Conservation (phyloP, 2,888 invertebrate species). For the Nomada fucata region DNA sequence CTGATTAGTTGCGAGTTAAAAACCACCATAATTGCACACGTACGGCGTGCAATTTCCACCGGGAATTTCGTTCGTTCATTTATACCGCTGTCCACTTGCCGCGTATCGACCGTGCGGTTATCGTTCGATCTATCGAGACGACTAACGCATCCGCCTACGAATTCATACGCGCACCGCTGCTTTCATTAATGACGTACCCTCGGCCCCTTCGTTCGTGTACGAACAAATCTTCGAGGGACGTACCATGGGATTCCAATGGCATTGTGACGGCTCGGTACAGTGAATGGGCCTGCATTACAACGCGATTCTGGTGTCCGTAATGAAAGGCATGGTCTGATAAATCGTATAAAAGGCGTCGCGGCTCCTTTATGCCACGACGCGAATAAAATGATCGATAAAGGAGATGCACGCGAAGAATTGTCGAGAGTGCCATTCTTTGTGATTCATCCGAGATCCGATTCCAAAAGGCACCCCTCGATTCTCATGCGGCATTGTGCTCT, state of each 20-base stretch:
- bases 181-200: constrained; percentile 24
- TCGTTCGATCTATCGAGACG: neutral
- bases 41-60: neutral
- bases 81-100: neutral
- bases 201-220: constrained; percentile 18
- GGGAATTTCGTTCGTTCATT: neutral
- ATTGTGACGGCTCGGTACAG: constrained; percentile 32
- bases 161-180: neutral
- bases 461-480: constrained; percentile 31
- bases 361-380: constrained; percentile 27
- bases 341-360: constrained; percentile 41
- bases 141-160: neutral
- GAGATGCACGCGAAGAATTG: constrained; percentile 36
- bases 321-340: constrained; percentile 51
- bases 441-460: constrained; percentile 40
- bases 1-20: neutral
- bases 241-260: constrained; percentile 23
- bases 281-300: constrained; percentile 29
- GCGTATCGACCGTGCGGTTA: constrained; percentile 1
- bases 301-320: neutral
- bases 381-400: constrained; percentile 43
- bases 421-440: constrained; percentile 11
- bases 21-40: neutral
- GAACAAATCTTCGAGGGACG: constrained; percentile 15
- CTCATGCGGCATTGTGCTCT: neutral